phyloP scores from a whole-genome alignment of 2,888 invertebrate species.

The Hoplodrina ambigua region DNA sequence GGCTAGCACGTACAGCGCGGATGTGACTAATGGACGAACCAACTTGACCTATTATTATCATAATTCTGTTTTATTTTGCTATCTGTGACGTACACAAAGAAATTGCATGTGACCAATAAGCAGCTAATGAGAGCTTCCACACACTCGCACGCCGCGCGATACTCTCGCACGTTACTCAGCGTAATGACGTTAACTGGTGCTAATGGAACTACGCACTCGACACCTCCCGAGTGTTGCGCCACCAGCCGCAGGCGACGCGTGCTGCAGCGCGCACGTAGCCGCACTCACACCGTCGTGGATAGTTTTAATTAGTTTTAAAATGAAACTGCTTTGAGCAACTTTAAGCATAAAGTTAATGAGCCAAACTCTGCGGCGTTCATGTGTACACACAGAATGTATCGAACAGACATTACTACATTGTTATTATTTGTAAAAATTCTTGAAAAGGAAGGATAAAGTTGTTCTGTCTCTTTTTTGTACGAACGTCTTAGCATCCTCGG shows the following conservation, averaged over 20 bases:
- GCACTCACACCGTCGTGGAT: constrained; percentile 10
- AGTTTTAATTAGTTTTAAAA: constrained; percentile 45
- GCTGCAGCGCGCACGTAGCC: no score
- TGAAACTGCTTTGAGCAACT: constrained; percentile 22
- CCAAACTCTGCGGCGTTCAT: constrained; percentile 3
- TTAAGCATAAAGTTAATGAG: constrained; percentile 26
- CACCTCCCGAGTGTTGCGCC: not conserved
- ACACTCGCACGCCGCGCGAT: not conserved
- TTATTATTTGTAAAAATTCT: no score
- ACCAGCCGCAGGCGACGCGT: not conserved
- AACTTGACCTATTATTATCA: not conserved
- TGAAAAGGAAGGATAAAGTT: no score
- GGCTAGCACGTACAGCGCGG: not conserved
- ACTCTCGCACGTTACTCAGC: not conserved
- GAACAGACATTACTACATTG: no score
- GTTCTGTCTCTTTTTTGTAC: no score
- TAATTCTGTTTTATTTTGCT: not conserved
- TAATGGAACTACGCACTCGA: constrained; percentile 10
- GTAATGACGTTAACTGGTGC: constrained; percentile 12
- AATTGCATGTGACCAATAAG: not conserved
- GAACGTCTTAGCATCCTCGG: no score
- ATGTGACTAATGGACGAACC: not conserved
- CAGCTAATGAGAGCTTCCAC: not conserved
- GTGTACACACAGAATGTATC: no score
- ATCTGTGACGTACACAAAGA: not conserved